phyloP scores from a whole-genome alignment of 2,888 invertebrate genomes.

The Xestoiulus laeticollis region DNA sequence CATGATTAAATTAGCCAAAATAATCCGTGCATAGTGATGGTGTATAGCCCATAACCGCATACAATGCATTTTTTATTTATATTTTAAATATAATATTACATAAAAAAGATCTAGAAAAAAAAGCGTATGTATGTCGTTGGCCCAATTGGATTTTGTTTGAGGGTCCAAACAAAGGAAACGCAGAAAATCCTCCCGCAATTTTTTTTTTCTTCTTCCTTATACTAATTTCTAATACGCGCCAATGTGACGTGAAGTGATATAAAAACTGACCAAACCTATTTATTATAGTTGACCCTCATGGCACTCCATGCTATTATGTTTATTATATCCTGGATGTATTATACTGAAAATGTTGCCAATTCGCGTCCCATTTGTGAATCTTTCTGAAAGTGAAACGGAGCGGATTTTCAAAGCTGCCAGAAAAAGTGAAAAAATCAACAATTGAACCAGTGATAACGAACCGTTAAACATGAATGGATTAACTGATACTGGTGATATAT shows the following conservation, averaged over 20 bases:
- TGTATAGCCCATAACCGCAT: not conserved
- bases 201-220: conserved; percentile 7
- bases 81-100: not conserved
- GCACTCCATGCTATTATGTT: not conserved
- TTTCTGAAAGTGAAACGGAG: conserved; percentile 15
- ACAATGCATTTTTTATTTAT: conserved; percentile 37
- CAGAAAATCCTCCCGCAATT: conserved; percentile 11
- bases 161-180: conserved; percentile 15
- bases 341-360: conserved; percentile 12
- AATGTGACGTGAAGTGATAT: conserved; percentile 11
- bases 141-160: conserved; percentile 27
- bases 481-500: conserved; percentile 13
- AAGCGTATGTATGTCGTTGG: conserved; percentile 17
- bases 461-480: conserved; percentile 1
- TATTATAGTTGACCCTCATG: conserved; percentile 31
- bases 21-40: conserved; percentile 18
- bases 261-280: conserved; percentile 37
- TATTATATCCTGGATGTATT: conserved; percentile 6
- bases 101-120: conserved; percentile 23
- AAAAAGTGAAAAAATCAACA: not conserved
- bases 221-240: conserved; percentile 30
- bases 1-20: conserved; percentile 34
- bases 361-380: conserved; percentile 21
- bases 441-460: not conserved
- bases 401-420: not conserved